Evolutionary conservation across 92 coral and sea anemone genomes (phyloP).

Genomic region (Desmophyllum pertusum): DNA sequence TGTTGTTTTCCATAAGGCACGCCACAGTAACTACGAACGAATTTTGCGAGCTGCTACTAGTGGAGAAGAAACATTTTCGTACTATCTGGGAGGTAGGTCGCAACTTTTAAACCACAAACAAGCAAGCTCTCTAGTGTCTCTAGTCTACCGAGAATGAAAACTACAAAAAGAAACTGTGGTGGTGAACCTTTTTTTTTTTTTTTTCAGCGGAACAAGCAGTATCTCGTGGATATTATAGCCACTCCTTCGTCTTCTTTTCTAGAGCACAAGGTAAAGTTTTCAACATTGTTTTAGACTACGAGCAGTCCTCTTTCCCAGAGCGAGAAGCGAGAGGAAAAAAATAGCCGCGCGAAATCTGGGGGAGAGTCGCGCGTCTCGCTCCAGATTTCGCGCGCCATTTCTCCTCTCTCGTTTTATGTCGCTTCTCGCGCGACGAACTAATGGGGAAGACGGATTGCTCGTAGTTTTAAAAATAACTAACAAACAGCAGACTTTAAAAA

Average conservation of each 20-base stretch:
- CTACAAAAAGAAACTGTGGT: not conserved
- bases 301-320: not conserved
- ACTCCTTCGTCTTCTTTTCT: constrained; percentile 31
- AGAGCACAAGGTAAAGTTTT: constrained; percentile 50
- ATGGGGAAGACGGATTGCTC: too few species aligned
- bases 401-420: too few species aligned
- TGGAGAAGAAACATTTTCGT: constrained; percentile 73
- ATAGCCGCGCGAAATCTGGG: too few species aligned
- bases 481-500: too few species aligned
- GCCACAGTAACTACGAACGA: constrained; percentile 76
- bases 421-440: too few species aligned
- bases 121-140: not conserved
- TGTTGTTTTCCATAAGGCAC: constrained; percentile 44
- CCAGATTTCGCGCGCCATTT: too few species aligned
- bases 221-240: constrained; percentile 54
- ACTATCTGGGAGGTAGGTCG: constrained; percentile 77
- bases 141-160: not conserved
- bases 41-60: constrained; percentile 66
- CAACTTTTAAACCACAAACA: not conserved
- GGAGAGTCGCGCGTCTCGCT: too few species aligned
- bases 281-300: not conserved
- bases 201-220: constrained; percentile 70
- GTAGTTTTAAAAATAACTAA: too few species aligned
- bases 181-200: not conserved
- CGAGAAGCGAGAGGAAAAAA: too few species aligned